Evolutionary conservation across 2,888 invertebrate genomes (phyloP), one percentile per base, ranked within the genome.

Genomic region (Pseudococcus jackbeardsleyi): DNA sequence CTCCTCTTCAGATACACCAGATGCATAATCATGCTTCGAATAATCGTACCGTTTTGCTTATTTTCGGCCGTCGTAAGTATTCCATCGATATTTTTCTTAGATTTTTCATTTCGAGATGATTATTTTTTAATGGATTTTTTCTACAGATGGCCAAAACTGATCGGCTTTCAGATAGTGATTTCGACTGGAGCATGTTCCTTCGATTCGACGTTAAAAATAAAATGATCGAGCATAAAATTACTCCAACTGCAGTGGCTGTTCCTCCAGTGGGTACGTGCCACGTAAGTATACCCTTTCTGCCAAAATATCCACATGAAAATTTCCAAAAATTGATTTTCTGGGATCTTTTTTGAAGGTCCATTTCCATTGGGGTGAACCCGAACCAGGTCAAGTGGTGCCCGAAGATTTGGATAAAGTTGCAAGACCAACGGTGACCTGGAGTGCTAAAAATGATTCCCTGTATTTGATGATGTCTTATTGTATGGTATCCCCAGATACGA

Each of bases 161-260:
- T 42, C 39, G 8, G n/a, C 42, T 42, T 7, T n/a, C 22, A 7
- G 46, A 46, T 19, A 46, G 46, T 42, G 79, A 79, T 19, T n/a
- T 79, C n/a, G 79, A 79, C 15, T 79, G 79, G 79, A 46, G 42
- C 22, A 42, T 42, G n/a, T 42, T 42, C 9, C n/a, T 42, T 1
- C 39, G 42, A n/a, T 79, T 79, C 42, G 79, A 79, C 42, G 42
- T 79, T 8, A 79, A 79, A 46, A 46, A n/a, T 42, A 79, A 79
- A 79, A 79, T 79, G 79, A 39, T 42, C 79, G 79, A 79, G 22
- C 79, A 79, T 42, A 79, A 79, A 42, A 42, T 79, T 3, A 46
- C 19, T 15, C 79, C 79, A 0, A 79, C 42, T 3, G 39, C 42
- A n/a, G 39, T 79, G 7, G 9, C 42, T 11, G 42, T 42, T 11